A percentile compares a stretch with the other conserved stretches of the same genome.
These are phyloP conservation scores for Apeira syringaria DNA, from an alignment of 2,888 invertebrate genomes.

Conservation along the genomic window DNA sequence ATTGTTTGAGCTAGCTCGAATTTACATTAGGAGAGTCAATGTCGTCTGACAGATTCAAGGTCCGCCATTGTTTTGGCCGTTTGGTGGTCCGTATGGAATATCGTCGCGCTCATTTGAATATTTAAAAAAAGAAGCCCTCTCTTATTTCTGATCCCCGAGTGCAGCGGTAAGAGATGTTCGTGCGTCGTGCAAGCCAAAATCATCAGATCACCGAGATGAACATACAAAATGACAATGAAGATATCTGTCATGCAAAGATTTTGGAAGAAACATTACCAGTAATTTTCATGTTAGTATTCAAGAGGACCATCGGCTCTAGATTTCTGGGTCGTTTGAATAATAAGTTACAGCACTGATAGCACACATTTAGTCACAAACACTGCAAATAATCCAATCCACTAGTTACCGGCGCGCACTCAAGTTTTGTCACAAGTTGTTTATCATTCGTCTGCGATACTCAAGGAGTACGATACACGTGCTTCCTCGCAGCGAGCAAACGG, in stretches of 20 bases:
- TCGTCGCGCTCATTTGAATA: constrained; percentile 64
- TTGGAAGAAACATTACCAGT: constrained; percentile 70
- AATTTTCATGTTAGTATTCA: constrained; percentile 82
- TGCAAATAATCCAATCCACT: constrained; percentile 69
- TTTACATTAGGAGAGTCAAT: constrained; percentile 78
- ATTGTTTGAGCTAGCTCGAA: constrained; percentile 74
- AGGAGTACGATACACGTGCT: constrained; percentile 38
- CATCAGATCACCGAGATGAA: constrained; percentile 64
- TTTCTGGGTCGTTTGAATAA: constrained; percentile 49
- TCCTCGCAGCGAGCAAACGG: constrained; percentile 45
- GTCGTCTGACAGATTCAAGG: constrained; percentile 71
- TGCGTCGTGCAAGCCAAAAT: constrained; percentile 79
- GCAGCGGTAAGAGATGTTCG: constrained; percentile 50
- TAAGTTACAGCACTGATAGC: constrained; percentile 47
- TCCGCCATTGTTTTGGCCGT: constrained; percentile 75
- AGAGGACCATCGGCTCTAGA: constrained; percentile 76
- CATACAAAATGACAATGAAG: constrained; percentile 56
- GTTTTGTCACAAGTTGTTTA: constrained; percentile 65
- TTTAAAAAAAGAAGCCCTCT: constrained; percentile 47
- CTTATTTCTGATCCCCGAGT: constrained; percentile 37
- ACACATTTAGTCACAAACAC: constrained; percentile 72
- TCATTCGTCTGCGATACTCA: constrained; percentile 39
- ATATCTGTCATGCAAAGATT: constrained; percentile 69
- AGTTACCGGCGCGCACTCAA: constrained; percentile 51
- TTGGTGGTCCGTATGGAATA: constrained; percentile 71